phyloP scores from a whole-genome alignment of 2,888 invertebrate genomes.

The Calameuta filiformis region DNA sequence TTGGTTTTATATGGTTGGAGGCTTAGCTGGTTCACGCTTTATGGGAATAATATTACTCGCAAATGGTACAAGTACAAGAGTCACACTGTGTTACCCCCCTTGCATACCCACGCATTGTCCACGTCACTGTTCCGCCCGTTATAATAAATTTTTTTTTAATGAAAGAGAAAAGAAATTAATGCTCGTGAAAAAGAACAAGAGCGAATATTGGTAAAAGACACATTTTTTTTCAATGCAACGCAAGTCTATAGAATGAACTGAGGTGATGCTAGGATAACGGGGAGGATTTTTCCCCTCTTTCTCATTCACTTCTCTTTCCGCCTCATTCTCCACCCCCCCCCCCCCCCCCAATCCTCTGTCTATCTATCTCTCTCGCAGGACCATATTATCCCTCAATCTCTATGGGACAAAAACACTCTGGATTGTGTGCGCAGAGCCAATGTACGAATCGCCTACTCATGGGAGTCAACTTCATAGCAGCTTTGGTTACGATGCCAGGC shows the following conservation, averaged over 20 bases:
- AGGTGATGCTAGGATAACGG: not conserved
- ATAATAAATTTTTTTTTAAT: not conserved
- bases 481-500: conserved; percentile 42
- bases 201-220: not conserved
- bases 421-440: conserved; percentile 65
- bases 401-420: conserved; percentile 52
- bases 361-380: not conserved
- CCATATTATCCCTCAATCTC: not conserved
- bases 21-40: not conserved
- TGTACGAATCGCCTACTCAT: conserved; percentile 45
- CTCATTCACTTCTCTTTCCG: not conserved
- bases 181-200: not conserved
- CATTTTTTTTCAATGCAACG: not conserved
- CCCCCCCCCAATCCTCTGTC: not conserved
- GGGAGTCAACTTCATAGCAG: conserved; percentile 48
- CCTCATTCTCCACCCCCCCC: not conserved
- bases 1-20: not conserved
- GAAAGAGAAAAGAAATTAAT: not conserved
- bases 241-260: not conserved
- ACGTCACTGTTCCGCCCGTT: not conserved
- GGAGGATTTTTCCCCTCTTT: not conserved
- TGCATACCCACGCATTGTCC: not conserved
- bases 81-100: not conserved
- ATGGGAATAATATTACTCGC: not conserved
- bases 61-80: not conserved